phyloP scores from a whole-genome alignment of 2,797 vertebrate genomes.

The Pelochelys cantorii region DNA sequence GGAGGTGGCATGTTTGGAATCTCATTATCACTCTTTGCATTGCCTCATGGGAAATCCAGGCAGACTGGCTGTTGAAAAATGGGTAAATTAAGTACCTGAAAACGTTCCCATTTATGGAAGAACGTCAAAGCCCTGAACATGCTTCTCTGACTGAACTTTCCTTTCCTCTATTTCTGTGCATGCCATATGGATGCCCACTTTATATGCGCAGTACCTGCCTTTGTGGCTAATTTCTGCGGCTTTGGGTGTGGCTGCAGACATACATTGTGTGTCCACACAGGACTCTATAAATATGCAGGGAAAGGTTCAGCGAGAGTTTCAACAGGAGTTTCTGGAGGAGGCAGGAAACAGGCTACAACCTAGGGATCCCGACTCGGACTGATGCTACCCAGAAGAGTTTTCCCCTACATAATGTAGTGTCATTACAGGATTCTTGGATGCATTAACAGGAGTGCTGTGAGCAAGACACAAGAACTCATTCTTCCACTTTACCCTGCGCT shows the following conservation, averaged over 20 bases:
- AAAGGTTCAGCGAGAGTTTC: not conserved
- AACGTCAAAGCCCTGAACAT: slow-evolving; percentile 40
- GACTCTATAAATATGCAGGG: not conserved
- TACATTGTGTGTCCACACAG: too few species aligned
- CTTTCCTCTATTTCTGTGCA: not conserved
- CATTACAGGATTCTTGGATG: too few species aligned
- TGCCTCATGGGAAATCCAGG: slow-evolving; percentile 54
- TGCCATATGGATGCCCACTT: not conserved
- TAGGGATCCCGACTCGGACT: too few species aligned
- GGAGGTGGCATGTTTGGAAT: slow-evolving; percentile 34
- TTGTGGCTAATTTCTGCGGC: too few species aligned
- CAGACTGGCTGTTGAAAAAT: slow-evolving; percentile 37
- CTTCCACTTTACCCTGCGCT: too few species aligned
- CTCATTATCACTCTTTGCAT: slow-evolving; percentile 40
- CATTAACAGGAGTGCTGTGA: too few species aligned
- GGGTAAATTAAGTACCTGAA: slow-evolving; percentile 42
- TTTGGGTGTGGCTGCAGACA: too few species aligned
- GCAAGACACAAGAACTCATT: too few species aligned
- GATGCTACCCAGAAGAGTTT: too few species aligned
- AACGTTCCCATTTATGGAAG: slow-evolving; percentile 50
- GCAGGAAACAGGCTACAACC: not conserved
- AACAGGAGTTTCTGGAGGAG: not conserved
- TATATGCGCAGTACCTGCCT: too few species aligned
- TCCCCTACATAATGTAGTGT: too few species aligned
- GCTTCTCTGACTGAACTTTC: slow-evolving; percentile 2